A percentile compares a stretch with the other conserved stretches of the same genome.
Evolutionary conservation across 2,797 vertebrate species (phyloP).

Genomic region (Tolypeutes matacus): DNA sequence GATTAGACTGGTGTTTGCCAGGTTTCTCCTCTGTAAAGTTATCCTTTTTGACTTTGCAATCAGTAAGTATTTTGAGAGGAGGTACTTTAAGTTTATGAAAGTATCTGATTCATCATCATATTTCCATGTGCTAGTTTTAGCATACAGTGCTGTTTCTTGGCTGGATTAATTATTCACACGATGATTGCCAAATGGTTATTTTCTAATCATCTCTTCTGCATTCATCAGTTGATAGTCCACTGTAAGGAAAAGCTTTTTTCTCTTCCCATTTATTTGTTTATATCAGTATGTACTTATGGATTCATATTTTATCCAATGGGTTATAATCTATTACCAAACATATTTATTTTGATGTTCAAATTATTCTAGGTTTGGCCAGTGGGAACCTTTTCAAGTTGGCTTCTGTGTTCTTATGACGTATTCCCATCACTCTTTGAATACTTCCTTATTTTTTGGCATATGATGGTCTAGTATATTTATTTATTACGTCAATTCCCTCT

Average conservation of each 20-base stretch:
- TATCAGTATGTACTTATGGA: not conserved
- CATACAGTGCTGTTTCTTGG: slow-evolving; percentile 52
- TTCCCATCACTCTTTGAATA: slow-evolving; percentile 15
- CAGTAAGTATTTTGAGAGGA: no score
- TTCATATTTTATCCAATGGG: not conserved
- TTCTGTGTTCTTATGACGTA: not conserved
- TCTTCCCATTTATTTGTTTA: not conserved
- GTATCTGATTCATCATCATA: slow-evolving; percentile 28
- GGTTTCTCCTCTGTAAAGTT: no score
- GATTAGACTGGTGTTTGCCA: not conserved
- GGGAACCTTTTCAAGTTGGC: not conserved
- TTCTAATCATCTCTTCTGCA: slow-evolving; percentile 17
- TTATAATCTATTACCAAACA: slow-evolving; percentile 6
- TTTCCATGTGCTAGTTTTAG: slow-evolving; percentile 19
- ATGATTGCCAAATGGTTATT: not conserved
- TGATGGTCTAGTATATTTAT: not conserved
- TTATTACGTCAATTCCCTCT: no score
- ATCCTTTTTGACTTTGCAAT: no score
- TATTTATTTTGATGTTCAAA: not conserved
- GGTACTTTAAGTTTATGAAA: slow-evolving; percentile 59
- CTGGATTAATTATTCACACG: slow-evolving; percentile 41
- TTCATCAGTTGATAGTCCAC: slow-evolving; percentile 19
- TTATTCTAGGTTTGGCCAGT: not conserved
- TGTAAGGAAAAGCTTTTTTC: slow-evolving; percentile 7
- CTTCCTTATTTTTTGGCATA: not conserved